These are phyloP conservation scores for Thinocorus orbignyianus DNA, from an alignment of 2,113 vertebrate genomes.

Conservation along the genomic window DNA sequence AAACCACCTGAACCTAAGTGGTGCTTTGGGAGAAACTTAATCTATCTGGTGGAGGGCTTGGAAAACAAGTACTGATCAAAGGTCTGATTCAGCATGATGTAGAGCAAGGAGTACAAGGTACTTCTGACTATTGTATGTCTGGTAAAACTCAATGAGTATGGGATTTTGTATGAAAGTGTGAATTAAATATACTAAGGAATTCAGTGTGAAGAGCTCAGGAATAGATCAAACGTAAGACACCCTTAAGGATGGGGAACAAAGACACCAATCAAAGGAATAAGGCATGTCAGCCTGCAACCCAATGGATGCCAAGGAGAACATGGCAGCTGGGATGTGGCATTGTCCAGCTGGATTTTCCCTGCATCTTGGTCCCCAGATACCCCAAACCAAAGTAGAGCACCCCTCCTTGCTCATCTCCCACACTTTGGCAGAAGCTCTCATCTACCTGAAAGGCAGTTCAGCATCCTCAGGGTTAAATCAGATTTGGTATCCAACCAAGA, in stretches of 20 bases:
- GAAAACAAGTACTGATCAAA: neutral
- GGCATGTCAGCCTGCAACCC: neutral
- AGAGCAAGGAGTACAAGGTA: neutral
- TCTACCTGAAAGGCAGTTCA: neutral
- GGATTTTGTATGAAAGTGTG: neutral
- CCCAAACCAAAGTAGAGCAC: neutral
- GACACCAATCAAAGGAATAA: neutral
- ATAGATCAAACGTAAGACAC: neutral
- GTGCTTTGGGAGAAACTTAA: neutral
- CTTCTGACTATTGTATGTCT: neutral
- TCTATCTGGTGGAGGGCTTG: neutral
- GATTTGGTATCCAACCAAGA: neutral
- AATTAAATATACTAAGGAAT: neutral
- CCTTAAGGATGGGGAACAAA: neutral
- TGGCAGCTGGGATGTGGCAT: neutral
- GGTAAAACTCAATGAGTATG: neutral
- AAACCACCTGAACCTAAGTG: neutral
- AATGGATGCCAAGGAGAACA: neutral
- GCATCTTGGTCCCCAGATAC: neutral
- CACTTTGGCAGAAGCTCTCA: neutral
- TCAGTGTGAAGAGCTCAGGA: neutral
- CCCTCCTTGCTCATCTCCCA: neutral
- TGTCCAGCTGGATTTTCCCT: neutral
- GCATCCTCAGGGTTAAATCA: constrained; percentile 1
- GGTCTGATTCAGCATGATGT: neutral